phyloP scores from a whole-genome alignment of 2,888 invertebrate genomes.

The Meiosimyza platycephala region DNA sequence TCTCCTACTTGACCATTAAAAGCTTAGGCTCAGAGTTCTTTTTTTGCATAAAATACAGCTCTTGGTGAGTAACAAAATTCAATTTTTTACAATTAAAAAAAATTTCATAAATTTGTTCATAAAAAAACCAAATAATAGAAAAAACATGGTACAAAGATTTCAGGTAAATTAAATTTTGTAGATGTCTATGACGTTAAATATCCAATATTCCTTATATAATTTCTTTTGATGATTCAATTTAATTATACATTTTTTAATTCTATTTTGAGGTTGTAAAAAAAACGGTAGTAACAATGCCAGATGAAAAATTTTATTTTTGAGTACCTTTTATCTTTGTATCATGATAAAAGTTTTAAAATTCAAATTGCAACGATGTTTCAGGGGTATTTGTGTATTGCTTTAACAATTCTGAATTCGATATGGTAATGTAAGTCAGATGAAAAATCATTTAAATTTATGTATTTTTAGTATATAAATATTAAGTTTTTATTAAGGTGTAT shows the following conservation, averaged over 20 bases:
- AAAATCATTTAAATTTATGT: not conserved
- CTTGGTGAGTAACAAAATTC: constrained; percentile 31
- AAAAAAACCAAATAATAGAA: not conserved
- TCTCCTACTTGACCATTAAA: not conserved
- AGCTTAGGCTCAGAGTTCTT: constrained; percentile 20
- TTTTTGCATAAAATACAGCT: constrained; percentile 34
- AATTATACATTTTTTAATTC: too few relatives aligned
- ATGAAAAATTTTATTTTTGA: too few relatives aligned
- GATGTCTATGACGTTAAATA: too few relatives aligned
- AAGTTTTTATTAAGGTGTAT: not conserved
- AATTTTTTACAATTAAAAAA: constrained; percentile 18
- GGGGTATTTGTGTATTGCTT: constrained; percentile 27
- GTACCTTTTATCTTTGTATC: too few relatives aligned
- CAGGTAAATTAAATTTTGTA: too few relatives aligned
- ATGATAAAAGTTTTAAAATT: too few relatives aligned
- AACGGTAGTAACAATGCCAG: too few relatives aligned
- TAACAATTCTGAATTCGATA: constrained; percentile 33
- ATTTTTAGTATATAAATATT: not conserved
- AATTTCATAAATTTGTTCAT: not conserved
- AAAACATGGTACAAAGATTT: too few relatives aligned
- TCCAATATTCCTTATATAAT: too few relatives aligned
- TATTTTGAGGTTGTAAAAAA: too few relatives aligned
- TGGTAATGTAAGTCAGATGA: constrained; percentile 28
- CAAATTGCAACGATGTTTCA: constrained; percentile 20
- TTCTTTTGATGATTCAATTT: too few relatives aligned